Conservation (phyloP, 2,113 vertebrate species). For the Petaurus breviceps region DNA sequence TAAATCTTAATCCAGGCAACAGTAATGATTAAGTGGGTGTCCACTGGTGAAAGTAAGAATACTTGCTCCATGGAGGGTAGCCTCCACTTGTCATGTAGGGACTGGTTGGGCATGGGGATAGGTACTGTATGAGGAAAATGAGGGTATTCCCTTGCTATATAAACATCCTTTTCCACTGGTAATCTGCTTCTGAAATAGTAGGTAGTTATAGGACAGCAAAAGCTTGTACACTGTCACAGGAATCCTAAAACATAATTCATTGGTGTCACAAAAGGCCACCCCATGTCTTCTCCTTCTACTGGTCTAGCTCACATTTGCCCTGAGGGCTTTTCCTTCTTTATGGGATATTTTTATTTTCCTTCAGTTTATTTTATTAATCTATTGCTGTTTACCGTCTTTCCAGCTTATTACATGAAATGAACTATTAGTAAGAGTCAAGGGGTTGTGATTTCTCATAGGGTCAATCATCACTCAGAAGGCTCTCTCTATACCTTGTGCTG, state of each 20-base stretch:
- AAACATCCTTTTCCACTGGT: not conserved
- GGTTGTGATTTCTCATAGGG: too few species aligned
- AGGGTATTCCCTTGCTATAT: not conserved
- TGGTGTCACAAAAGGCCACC: not conserved
- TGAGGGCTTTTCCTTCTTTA: not conserved
- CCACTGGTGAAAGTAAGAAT: not conserved
- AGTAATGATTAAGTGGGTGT: not conserved
- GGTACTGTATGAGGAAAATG: not conserved
- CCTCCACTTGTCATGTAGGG: not conserved
- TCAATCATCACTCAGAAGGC: too few species aligned
- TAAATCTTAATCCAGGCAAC: not conserved
- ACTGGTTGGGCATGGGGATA: not conserved
- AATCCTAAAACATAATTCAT: not conserved
- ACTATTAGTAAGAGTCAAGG: too few species aligned
- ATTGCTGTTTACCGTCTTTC: not conserved
- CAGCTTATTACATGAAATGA: not conserved
- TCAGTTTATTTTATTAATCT: not conserved
- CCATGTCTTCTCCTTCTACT: not conserved
- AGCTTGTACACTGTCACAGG: not conserved
- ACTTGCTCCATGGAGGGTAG: not conserved
- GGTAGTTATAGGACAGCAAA: not conserved
- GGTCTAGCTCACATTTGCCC: not conserved
- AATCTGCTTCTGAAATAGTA: not conserved
- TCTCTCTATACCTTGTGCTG: too few species aligned
- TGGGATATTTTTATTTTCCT: not conserved